Evolutionary conservation across 2,113 vertebrate genomes (phyloP).

Genomic region (Onychostoma macrolepis): DNA sequence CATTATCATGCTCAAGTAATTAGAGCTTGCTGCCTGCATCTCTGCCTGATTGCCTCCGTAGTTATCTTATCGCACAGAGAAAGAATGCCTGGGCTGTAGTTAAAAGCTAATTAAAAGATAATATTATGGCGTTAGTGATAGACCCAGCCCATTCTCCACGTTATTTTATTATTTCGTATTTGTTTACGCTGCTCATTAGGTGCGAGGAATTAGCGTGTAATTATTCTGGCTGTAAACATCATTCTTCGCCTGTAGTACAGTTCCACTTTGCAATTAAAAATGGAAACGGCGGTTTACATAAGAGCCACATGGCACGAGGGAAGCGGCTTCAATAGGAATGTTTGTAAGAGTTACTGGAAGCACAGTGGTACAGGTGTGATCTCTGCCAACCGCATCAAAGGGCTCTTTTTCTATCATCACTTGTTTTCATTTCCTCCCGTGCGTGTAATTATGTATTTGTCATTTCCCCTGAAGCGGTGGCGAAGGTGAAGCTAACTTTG

Average conservation of each 20-base stretch:
- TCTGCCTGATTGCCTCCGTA: constrained; percentile 74
- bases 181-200: constrained; percentile 54
- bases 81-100: constrained; percentile 71
- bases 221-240: constrained; percentile 50
- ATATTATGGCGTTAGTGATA: constrained; percentile 67
- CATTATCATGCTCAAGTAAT: constrained; percentile 79
- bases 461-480: constrained; percentile 31
- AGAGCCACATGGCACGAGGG: background rate
- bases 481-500: constrained; percentile 52
- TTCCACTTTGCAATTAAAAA: constrained; percentile 35
- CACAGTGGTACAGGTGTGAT: background rate
- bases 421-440: constrained; percentile 53
- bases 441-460: constrained; percentile 54
- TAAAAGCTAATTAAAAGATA: constrained; percentile 83
- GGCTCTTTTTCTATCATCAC: background rate
- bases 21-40: constrained; percentile 65
- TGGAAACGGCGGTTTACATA: background rate
- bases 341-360: constrained; percentile 9
- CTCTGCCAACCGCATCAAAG: background rate
- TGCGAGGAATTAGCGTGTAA: constrained; percentile 48
- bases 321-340: background rate
- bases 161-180: constrained; percentile 58
- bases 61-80: constrained; percentile 75
- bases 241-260: constrained; percentile 28
- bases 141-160: constrained; percentile 57